These are phyloP conservation scores for Desmophyllum pertusum DNA, from an alignment of 92 coral and sea anemone species.

Conservation along the genomic window DNA sequence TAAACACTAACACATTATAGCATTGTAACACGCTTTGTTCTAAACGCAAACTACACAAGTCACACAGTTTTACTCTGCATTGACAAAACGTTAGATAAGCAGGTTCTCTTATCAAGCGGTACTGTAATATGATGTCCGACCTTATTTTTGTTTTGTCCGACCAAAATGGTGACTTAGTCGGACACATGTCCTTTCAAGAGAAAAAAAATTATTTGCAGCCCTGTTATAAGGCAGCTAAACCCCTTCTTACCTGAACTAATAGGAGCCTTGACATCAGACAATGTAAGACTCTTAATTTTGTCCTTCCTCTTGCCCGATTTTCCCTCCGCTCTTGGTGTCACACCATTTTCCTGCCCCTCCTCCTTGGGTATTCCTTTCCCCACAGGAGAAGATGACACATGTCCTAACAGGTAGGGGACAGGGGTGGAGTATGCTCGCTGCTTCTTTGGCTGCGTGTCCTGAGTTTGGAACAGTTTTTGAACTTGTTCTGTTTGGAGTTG, in stretches of 20 bases:
- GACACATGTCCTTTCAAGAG: too few relatives aligned
- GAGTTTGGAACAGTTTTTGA: conserved; percentile 54
- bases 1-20: too few relatives aligned
- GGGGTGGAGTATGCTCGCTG: conserved; percentile 76
- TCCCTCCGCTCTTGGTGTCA: conserved; percentile 22
- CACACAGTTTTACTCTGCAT: too few relatives aligned
- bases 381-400: conserved; percentile 15
- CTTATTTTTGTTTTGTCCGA: too few relatives aligned
- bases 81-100: too few relatives aligned
- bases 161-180: too few relatives aligned
- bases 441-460: conserved; percentile 45
- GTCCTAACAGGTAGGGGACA: conserved; percentile 45
- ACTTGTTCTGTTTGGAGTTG: conserved; percentile 62
- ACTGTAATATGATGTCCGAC: too few relatives aligned
- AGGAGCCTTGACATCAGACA: conserved; percentile 29
- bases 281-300: conserved; percentile 20
- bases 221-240: background rate
- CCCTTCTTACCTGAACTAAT: conserved; percentile 9
- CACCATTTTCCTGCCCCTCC: conserved; percentile 32
- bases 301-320: background rate
- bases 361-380: conserved; percentile 26
- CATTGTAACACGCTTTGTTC: too few relatives aligned
- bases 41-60: too few relatives aligned
- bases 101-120: too few relatives aligned
- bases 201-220: too few relatives aligned